Evolutionary conservation across 2,888 invertebrate species (phyloP), one percentile per base, ranked within the genome.

Genomic region (Drosophila merina): DNA sequence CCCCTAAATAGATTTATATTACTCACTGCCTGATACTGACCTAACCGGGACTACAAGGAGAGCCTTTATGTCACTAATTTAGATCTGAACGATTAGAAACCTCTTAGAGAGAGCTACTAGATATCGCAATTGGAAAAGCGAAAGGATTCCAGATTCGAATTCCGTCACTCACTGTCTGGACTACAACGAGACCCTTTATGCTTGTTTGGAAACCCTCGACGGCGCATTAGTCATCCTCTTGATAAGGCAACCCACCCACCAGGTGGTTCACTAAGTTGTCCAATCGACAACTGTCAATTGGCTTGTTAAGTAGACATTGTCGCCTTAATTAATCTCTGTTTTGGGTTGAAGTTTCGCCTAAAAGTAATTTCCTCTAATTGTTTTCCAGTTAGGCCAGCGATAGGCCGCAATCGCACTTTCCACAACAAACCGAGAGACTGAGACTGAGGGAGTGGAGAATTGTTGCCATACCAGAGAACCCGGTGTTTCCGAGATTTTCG

Each of bases 361-460:
- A 4, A 38, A 51, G 3, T 64, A 64, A 52, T 64, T 64, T 63
- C 50, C 36, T 8, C 12, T 52, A 64, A 64, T 64, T 47, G 66
- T 38, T 38, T 10, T 9, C 25, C 14, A 2, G 20, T 20, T 20
- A 20, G 20, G 20, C 20, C 20, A 20, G 20, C 2, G 14, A 42
- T 4, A 42, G 42, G 42, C 33, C 33, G 10, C 28, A 28, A 28
- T 28, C 28, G 6, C 33, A 33, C 33, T 33, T 8, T 33, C 9
- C 33, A 9, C 33, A n/a, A 42, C 20, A 12, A 26, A 6, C 6
- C 4, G 38, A 10, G 8, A 28, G 14, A 10, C 31, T 42, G 9
- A 20, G 20, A 20, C 20, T 20, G 20, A 20, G 20, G 4, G 12
- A 9, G 14, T n/a, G 9, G 6, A 1, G 9, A 8, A 10, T 31